A percentile compares a stretch with the other conserved stretches of the same genome.
Evolutionary conservation across 2,113 vertebrate genomes (phyloP).

Genomic region (Blennius ocellaris): DNA sequence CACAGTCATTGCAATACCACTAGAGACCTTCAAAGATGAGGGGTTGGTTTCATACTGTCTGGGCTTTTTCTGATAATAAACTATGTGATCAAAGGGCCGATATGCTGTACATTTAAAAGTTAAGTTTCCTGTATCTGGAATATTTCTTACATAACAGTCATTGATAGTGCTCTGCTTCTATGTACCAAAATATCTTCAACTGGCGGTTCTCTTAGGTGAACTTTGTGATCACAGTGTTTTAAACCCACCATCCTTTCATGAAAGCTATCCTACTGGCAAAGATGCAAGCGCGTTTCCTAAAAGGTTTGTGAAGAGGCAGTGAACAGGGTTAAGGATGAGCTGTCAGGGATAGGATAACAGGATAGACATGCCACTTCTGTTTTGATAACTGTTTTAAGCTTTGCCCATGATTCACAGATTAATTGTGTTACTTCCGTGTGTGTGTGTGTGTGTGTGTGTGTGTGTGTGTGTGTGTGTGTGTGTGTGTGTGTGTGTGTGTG

Average conservation of each 20-base stretch:
- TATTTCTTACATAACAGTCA: constrained; percentile 25
- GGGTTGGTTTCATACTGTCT: neutral
- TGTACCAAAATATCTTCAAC: constrained; percentile 42
- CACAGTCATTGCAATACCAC: no score
- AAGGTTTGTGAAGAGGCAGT: constrained; percentile 65
- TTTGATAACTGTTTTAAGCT: constrained; percentile 59
- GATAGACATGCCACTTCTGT: constrained; percentile 62
- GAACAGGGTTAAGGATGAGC: constrained; percentile 62
- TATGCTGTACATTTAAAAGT: neutral
- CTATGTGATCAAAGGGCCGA: neutral
- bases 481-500: no score
- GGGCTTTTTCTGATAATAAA: neutral
- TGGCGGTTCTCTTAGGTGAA: constrained; percentile 26
- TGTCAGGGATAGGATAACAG: constrained; percentile 64
- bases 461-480: no score
- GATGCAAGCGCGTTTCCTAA: constrained; percentile 55
- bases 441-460: neutral
- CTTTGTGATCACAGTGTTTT: constrained; percentile 41
- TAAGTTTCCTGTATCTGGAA: neutral
- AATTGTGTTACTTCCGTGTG: constrained; percentile 22
- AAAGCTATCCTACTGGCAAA: constrained; percentile 41
- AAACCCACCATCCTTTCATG: constrained; percentile 51
- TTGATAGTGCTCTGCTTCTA: constrained; percentile 29
- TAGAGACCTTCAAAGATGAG: neutral
- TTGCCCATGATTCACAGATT: constrained; percentile 49